A percentile compares a stretch with the other conserved stretches of the same genome.
These are phyloP conservation scores for Notarius lentiginosus DNA, from an alignment of 2,113 vertebrate species.

Conservation along the genomic window DNA sequence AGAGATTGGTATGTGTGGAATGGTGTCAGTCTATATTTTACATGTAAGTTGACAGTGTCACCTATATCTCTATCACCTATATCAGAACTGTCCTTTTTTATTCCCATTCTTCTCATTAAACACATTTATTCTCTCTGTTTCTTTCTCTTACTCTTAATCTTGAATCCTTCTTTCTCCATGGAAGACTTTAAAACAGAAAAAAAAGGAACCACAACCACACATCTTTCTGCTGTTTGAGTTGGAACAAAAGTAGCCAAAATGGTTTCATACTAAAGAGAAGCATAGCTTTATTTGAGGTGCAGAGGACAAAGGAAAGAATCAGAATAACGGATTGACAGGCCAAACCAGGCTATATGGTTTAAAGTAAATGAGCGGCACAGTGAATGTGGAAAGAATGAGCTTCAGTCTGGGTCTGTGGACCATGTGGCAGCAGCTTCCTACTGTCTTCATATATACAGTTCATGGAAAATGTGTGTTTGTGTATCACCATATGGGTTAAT, in stretches of 20 bases:
- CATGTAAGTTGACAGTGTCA: slow-evolving; percentile 62
- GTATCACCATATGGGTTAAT: slow-evolving; percentile 20
- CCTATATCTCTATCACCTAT: slow-evolving; percentile 55
- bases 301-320: slow-evolving; percentile 7
- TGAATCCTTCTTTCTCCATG: slow-evolving; percentile 13
- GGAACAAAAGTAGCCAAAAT: slow-evolving; percentile 28
- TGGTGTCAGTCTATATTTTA: slow-evolving; percentile 56
- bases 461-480: slow-evolving; percentile 48
- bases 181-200: slow-evolving; percentile 22
- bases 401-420: slow-evolving; percentile 37
- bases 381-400: slow-evolving; percentile 46
- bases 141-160: slow-evolving; percentile 3
- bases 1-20: not conserved
- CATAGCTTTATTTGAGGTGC: slow-evolving; percentile 19
- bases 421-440: slow-evolving; percentile 39
- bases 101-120: not conserved
- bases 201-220: slow-evolving; percentile 60
- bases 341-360: slow-evolving; percentile 8
- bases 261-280: slow-evolving; percentile 42
- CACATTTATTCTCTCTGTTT: slow-evolving; percentile 4
- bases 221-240: slow-evolving; percentile 55
- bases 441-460: slow-evolving; percentile 34
- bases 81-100: slow-evolving; percentile 71
- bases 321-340: slow-evolving; percentile 17
- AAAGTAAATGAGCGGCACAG: slow-evolving; percentile 9